Evolutionary conservation across 1,140 invertebrate species (phyloP).

Genomic region (Aphaenogaster ashmeadi): DNA sequence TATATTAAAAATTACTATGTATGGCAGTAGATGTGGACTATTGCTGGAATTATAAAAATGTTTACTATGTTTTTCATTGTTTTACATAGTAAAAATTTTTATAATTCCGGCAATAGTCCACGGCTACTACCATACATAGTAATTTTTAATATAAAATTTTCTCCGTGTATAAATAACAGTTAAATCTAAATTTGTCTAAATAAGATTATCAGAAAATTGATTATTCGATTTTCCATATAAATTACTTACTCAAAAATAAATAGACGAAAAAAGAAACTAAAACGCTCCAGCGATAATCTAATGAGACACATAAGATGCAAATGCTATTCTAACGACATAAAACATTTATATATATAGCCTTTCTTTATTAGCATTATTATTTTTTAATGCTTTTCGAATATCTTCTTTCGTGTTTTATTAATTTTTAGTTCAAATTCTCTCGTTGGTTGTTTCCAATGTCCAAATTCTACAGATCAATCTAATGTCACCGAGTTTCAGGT

Average conservation of each 20-base stretch:
- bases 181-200: background rate
- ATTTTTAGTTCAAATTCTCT: background rate
- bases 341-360: conserved; percentile 11
- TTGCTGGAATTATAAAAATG: no score
- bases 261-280: background rate
- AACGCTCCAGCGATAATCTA: background rate
- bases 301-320: background rate
- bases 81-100: no score
- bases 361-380: background rate
- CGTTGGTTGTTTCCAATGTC: background rate
- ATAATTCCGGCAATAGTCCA: no score
- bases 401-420: background rate
- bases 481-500: conserved; percentile 55
- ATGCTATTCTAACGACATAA: background rate
- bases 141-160: no score
- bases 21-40: no score
- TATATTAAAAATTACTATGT: no score
- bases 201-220: background rate
- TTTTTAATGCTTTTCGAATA: background rate
- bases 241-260: background rate
- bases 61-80: no score
- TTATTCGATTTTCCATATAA: background rate
- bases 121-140: no score
- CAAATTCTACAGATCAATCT: conserved; percentile 63
- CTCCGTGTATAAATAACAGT: background rate